These are phyloP conservation scores for Lepas anatifera DNA, from an alignment of 2,888 invertebrate genomes.

Conservation along the genomic window DNA sequence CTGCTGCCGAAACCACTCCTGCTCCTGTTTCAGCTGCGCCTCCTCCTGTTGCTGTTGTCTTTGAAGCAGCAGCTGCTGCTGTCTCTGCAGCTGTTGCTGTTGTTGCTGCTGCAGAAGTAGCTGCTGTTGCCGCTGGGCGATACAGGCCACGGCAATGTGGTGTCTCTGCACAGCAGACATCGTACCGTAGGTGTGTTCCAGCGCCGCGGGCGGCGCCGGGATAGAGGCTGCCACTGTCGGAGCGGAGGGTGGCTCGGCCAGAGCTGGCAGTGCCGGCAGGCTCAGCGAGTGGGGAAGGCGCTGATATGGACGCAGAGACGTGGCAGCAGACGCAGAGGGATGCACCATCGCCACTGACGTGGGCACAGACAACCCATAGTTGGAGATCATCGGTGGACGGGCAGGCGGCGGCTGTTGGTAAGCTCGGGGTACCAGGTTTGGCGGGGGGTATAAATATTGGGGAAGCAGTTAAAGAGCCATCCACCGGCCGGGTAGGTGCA, in stretches of 20 bases:
- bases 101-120: neutral
- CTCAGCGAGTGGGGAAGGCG: neutral
- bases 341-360: too few species aligned
- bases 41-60: neutral
- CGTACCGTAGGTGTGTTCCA: neutral
- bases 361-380: too few species aligned
- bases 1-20: neutral
- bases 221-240: neutral
- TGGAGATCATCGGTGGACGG: too few species aligned
- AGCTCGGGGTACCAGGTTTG: neutral
- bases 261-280: conserved; percentile 1
- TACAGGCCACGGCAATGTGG: neutral
- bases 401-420: neutral
- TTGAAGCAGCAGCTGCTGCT: neutral
- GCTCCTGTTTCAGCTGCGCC: neutral
- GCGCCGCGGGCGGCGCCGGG: neutral
- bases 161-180: neutral
- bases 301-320: too few species aligned
- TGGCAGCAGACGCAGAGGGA: too few species aligned
- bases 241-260: neutral
- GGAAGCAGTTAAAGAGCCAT: neutral
- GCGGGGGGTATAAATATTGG: neutral
- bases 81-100: neutral
- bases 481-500: too few species aligned
- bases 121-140: neutral